Evolutionary conservation across 2,113 vertebrate species (phyloP).

Genomic region (Rhinolophus ferrumequinum): DNA sequence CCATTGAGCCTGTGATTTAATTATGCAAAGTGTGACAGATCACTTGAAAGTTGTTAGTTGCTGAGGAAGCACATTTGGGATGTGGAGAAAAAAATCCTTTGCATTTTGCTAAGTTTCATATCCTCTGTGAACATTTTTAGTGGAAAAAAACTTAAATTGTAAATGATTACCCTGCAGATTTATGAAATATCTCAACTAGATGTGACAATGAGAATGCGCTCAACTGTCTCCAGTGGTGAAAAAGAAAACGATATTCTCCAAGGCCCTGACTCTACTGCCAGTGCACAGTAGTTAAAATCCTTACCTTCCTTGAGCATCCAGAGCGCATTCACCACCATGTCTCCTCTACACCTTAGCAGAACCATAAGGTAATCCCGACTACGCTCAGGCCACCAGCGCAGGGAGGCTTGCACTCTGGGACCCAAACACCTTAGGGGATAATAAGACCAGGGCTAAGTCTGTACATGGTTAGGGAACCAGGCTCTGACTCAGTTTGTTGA

Average conservation of each 20-base stretch:
- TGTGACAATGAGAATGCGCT: neutral
- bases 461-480: neutral
- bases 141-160: constrained; percentile 46
- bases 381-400: neutral
- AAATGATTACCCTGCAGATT: constrained; percentile 47
- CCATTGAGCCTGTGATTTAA: constrained; percentile 57
- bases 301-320: neutral
- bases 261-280: neutral
- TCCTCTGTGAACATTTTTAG: constrained; percentile 3
- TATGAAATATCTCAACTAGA: constrained; percentile 44
- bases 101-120: constrained; percentile 65
- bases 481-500: neutral
- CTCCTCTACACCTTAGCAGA: neutral
- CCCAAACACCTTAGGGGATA: neutral
- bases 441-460: neutral
- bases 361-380: neutral
- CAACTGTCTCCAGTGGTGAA: neutral
- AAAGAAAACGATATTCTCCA: neutral
- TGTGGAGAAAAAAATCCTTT: neutral
- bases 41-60: constrained; percentile 72
- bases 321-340: fast-evolving
- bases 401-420: neutral
- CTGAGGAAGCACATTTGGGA: constrained; percentile 71
- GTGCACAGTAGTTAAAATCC: neutral
- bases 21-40: constrained; percentile 69